These are phyloP conservation scores for Centroberyx gerrardi DNA, from an alignment of 2,797 vertebrate genomes.

Conservation along the genomic window DNA sequence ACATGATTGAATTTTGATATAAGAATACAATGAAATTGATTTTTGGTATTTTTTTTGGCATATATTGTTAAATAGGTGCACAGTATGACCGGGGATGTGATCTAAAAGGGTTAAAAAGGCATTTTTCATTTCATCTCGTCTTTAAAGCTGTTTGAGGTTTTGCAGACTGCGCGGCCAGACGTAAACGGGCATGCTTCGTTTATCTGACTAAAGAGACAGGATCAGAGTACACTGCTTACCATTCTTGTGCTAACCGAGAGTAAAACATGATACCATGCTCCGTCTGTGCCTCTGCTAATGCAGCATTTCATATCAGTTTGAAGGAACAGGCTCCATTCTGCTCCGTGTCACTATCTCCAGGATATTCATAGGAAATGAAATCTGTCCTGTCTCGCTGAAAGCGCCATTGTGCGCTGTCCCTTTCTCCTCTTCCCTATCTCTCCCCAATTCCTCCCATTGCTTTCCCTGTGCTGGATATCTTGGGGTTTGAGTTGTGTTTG, in stretches of 20 bases:
- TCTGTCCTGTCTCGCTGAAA: slow-evolving; percentile 45
- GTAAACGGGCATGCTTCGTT: slow-evolving; percentile 31
- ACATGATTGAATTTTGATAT: too few relatives aligned
- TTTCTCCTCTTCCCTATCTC: slow-evolving; percentile 56
- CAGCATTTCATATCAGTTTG: slow-evolving; percentile 43
- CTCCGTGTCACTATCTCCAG: slow-evolving; percentile 49
- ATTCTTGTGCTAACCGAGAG: slow-evolving; percentile 12
- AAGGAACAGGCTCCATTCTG: slow-evolving; percentile 24
- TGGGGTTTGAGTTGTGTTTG: slow-evolving; percentile 36
- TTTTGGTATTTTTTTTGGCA: too few relatives aligned
- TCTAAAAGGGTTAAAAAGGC: too few relatives aligned
- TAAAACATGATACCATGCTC: slow-evolving; percentile 35
- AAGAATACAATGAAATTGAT: too few relatives aligned
- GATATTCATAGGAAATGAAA: slow-evolving; percentile 74
- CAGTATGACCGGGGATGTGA: too few relatives aligned
- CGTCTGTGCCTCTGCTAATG: slow-evolving; percentile 27
- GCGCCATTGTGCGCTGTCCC: slow-evolving; percentile 49
- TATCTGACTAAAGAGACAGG: slow-evolving; percentile 43
- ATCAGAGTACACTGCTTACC: slow-evolving; percentile 44
- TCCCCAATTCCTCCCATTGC: slow-evolving; percentile 34
- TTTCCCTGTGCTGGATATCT: slow-evolving; percentile 54
- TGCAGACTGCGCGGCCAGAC: slow-evolving; percentile 33
- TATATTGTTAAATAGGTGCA: too few relatives aligned
- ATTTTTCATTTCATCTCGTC: too few relatives aligned
- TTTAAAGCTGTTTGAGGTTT: slow-evolving; percentile 36